Evolutionary conservation across 2,113 vertebrate genomes (phyloP), one percentile per base, ranked within the genome.

Genomic region (Erythrocercus mccallii): DNA sequence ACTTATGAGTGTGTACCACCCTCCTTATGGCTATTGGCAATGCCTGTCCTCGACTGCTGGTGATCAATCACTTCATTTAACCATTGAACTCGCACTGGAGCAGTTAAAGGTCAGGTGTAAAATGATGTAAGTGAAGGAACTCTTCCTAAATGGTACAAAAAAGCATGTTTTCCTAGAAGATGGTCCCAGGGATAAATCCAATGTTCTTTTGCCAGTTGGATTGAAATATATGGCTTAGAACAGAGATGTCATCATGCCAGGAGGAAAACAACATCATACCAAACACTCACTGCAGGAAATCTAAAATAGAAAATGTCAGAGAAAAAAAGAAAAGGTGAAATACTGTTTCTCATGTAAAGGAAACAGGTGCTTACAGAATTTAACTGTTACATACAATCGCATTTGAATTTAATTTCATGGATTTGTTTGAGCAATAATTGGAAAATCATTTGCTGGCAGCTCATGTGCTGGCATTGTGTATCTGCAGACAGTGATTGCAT

Each of bases 361-460:
- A 88, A 95, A 66, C 40, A 74, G 33, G 68, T 90, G 28, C 35
- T 85, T 94, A 35, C 25, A 71, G 61, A 94, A 90, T 96, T 68
- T 90, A 83, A 60, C 68, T 71, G 65, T 64, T 92, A 84, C n/a
- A 45, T 71, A 58, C 84, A 96, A 78, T 94, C 83, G 88, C 42
- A 77, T 60, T 85, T 81, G 90, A 93, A 86, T 92, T 85, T 93
- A 82, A 94, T 94, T 81, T 90, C 62, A 89, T 58, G 77, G 53
- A 93, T 92, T 90, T 93, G 30, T 81, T 95, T 74, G 72, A 94
- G 66, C 22, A 91, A 80, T 86, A 93, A 90, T 86, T 93, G 64
- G 90, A 94, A 96, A 92, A 90, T 92, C 73, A 89, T 93, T 95
- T 87, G 50, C 87, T 96, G 92, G 95, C 95, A 94, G 86, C 62